Conservation (phyloP, 2,113 vertebrate species). For the Notiomystis cincta region DNA sequence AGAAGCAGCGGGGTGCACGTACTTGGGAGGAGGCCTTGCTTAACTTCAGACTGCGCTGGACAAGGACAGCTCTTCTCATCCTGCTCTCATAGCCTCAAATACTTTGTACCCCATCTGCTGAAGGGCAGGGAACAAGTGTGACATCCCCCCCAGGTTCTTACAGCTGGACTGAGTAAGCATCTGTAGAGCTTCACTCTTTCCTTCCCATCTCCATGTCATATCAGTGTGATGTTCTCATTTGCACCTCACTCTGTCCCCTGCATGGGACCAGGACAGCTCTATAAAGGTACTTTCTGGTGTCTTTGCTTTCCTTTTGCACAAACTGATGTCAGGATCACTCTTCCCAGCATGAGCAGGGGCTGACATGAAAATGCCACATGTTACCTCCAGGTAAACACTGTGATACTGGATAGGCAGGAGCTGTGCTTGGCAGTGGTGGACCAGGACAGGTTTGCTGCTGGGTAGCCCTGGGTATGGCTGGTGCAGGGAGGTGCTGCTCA, state of each 20-base stretch:
- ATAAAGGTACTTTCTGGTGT: background rate
- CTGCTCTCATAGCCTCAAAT: background rate
- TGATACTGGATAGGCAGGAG: background rate
- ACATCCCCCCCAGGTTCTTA: background rate
- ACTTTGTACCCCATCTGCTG: background rate
- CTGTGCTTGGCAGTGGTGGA: background rate
- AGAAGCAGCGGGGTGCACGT: background rate
- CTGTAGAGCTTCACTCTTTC: background rate
- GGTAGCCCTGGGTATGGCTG: background rate
- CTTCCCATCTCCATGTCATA: background rate
- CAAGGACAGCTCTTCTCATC: background rate
- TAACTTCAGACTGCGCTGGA: background rate
- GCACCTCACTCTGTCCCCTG: background rate
- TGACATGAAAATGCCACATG: background rate
- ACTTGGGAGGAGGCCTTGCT: background rate
- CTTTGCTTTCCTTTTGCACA: background rate
- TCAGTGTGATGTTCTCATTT: background rate
- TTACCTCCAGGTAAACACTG: background rate
- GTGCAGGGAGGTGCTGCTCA: background rate
- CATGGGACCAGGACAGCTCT: background rate
- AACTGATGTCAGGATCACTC: background rate
- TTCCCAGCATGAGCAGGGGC: background rate
- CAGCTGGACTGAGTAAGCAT: background rate
- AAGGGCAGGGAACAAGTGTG: background rate
- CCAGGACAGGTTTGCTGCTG: background rate